These are phyloP conservation scores for Drosophila sproati DNA, from an alignment of 1,140 invertebrate species.

Conservation along the genomic window DNA sequence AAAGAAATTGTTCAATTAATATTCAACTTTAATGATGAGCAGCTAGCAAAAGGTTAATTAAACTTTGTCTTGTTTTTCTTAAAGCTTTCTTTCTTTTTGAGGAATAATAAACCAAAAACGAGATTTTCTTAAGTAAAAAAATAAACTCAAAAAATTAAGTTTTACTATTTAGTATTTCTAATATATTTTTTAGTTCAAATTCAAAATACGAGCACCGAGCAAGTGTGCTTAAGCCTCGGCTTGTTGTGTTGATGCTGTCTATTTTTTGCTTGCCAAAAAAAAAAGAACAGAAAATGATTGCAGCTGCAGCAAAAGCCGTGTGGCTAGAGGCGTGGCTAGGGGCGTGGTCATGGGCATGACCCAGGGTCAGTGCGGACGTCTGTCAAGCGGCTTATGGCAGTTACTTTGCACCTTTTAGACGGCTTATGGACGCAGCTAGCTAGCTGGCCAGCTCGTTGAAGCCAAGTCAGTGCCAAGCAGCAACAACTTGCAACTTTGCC, in stretches of 20 bases:
- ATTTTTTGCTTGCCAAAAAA: not conserved
- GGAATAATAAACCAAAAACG: too few species aligned
- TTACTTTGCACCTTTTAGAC: constrained; percentile 80
- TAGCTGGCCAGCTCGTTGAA: constrained; percentile 39
- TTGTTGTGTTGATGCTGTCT: not conserved
- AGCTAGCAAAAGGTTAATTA: too few species aligned
- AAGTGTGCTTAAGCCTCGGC: not conserved
- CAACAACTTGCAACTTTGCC: constrained; percentile 20
- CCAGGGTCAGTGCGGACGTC: constrained; percentile 24
- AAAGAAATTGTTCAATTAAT: too few species aligned
- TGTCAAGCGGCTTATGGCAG: constrained; percentile 75
- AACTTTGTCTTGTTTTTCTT: too few species aligned
- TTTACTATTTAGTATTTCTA: too few species aligned
- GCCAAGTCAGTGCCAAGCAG: constrained; percentile 60
- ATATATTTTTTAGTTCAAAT: too few species aligned
- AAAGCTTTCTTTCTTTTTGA: too few species aligned
- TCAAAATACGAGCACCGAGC: too few species aligned
- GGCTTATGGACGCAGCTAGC: constrained; percentile 49
- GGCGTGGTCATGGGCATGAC: not conserved
- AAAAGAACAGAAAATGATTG: constrained; percentile 46
- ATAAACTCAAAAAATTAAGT: too few species aligned
- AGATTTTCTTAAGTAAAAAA: too few species aligned
- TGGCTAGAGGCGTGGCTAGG: not conserved
- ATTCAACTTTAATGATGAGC: too few species aligned
- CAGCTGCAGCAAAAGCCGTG: constrained; percentile 14